Percentiles rank a stretch among this genome's conserved stretches.
These are phyloP conservation scores for Peromyscus melanophrys DNA, from an alignment of 2,797 vertebrate genomes.

Conservation along the genomic window DNA sequence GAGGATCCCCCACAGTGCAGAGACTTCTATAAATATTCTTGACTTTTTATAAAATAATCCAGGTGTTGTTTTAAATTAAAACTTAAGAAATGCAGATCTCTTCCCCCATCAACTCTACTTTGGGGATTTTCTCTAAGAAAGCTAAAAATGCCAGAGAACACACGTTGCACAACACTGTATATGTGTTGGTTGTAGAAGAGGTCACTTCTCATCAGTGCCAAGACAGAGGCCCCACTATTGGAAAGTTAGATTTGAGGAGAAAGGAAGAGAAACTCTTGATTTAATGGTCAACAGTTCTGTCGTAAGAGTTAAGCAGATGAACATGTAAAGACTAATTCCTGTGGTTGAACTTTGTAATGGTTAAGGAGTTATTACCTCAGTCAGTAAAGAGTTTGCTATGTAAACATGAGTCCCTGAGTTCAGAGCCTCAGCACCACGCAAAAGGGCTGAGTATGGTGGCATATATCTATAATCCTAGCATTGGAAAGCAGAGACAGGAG, in stretches of 20 bases:
- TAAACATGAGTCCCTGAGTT: neutral
- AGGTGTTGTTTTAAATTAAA: conserved; percentile 13
- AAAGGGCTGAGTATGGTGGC: neutral
- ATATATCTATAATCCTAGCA: neutral
- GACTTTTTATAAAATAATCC: neutral
- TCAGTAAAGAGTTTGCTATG: neutral
- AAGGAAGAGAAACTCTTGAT: accelerated
- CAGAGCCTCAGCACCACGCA: neutral
- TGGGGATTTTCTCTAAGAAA: neutral
- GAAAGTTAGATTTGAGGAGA: too few species aligned
- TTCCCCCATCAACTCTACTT: neutral
- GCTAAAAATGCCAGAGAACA: neutral
- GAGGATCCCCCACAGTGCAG: neutral
- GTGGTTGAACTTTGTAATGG: neutral
- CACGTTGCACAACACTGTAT: accelerated
- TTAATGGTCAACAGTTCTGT: neutral
- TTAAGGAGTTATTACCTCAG: neutral
- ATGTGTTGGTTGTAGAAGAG: accelerated
- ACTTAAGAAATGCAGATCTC: neutral
- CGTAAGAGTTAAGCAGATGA: neutral
- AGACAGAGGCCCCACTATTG: neutral
- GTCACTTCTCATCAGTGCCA: neutral
- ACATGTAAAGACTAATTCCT: neutral
- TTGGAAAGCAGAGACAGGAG: neutral
- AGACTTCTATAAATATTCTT: neutral